These are phyloP conservation scores for Cynodonichthys magdalenae DNA, from an alignment of 2,797 vertebrate genomes.

Conservation along the genomic window DNA sequence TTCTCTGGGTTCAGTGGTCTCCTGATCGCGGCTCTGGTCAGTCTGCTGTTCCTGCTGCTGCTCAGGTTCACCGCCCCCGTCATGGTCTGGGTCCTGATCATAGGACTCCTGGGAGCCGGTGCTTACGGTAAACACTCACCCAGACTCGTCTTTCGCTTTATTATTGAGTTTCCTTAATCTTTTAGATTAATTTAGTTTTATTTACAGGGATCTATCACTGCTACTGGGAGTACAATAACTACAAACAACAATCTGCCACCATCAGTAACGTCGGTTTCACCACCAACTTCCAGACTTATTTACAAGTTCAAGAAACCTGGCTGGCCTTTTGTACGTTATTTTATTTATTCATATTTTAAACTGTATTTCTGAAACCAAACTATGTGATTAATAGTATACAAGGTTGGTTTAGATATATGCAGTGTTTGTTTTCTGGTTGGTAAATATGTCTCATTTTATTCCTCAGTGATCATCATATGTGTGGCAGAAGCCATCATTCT, in stretches of 20 bases:
- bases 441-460: neutral
- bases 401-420: neutral
- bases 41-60: constrained; percentile 88
- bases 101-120: constrained; percentile 82
- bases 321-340: constrained; percentile 85
- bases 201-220: constrained; percentile 88
- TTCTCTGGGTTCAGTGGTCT: constrained; percentile 76
- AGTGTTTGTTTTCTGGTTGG: neutral
- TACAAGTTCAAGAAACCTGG: constrained; percentile 89
- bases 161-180: too few species aligned
- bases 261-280: constrained; percentile 83
- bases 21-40: constrained; percentile 85
- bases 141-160: too few species aligned
- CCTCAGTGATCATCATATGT: constrained; percentile 86
- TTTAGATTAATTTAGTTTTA: neutral
- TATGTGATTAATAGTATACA: too few species aligned
- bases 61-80: constrained; percentile 85
- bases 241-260: constrained; percentile 58
- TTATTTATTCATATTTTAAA: neutral
- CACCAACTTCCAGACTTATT: constrained; percentile 81
- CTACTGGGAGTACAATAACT: constrained; percentile 82
- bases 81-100: constrained; percentile 87
- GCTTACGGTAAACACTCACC: constrained; percentile 82
- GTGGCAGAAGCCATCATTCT: constrained; percentile 84
- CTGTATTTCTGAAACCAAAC: too few species aligned